Evolutionary conservation across 1,140 invertebrate genomes (phyloP), one percentile per base, ranked within the genome.

Genomic region (Thaumetopoea pityocampa): DNA sequence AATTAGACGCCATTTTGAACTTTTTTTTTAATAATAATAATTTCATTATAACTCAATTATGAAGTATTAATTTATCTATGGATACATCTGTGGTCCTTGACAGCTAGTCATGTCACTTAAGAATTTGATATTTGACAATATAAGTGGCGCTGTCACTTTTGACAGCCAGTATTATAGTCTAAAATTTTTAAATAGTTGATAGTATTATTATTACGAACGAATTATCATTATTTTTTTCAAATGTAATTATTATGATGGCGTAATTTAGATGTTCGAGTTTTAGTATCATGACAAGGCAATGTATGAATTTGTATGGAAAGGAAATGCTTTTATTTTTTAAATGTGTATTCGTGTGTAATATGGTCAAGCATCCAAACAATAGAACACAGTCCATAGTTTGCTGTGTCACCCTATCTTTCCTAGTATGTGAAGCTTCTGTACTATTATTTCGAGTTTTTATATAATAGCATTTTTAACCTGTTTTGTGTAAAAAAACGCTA

Each of bases 271-370:
- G 73, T 76, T 79, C 66, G 53, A 58, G 61, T 65, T 65, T 61
- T 59, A 70, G 66, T 61, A 78, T 71, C 76, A 82, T 82, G 78
- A 82, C 74, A 82, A 76, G 68, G 73, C 69, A 73, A 54, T 68
- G 67, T 60, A 74, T 72, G 64, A 40, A 48, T 33, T 33, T 37
- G 34, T 45, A 29, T 36, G 37, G n/a, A n/a, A n/a, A n/a, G n/a
- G n/a, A n/a, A n/a, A n/a, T 24, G 24, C 26, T 24, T 50, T 57
- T 48, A 47, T 16, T 28, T 34, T 59, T 49, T 57, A 51, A 58
- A 51, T 54, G 52, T 68, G 57, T 69, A 68, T 61, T n/a, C n/a
- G n/a, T n/a, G n/a, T n/a, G n/a, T n/a, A n/a, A n/a, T n/a, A n/a
- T n/a, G n/a, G n/a, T n/a, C n/a, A n/a, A n/a, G n/a, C n/a, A n/a